Evolutionary conservation across 2,113 vertebrate species (phyloP).

Genomic region (Columba janthina): DNA sequence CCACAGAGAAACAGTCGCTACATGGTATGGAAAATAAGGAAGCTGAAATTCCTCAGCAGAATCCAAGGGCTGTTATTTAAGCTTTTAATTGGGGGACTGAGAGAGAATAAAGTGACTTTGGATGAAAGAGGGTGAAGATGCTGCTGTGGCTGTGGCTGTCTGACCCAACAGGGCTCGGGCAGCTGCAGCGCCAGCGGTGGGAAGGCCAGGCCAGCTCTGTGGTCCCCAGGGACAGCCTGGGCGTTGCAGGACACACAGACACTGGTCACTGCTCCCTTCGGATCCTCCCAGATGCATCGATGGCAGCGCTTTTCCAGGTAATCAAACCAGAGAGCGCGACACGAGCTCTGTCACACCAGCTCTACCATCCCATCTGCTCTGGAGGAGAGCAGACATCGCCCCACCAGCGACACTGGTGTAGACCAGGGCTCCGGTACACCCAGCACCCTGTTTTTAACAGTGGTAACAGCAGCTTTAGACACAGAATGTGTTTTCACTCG

Average conservation of each 20-base stretch:
- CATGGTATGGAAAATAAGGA: neutral
- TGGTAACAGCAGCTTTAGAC: neutral
- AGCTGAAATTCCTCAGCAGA: neutral
- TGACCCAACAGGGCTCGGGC: neutral
- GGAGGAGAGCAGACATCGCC: neutral
- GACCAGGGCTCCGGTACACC: neutral
- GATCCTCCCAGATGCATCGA: neutral
- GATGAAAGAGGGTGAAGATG: neutral
- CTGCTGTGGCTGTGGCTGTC: neutral
- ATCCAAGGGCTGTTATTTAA: neutral
- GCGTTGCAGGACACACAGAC: neutral
- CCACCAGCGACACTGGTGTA: neutral
- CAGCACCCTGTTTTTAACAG: neutral
- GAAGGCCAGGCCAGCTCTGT: neutral
- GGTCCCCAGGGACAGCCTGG: neutral
- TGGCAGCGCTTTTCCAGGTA: neutral
- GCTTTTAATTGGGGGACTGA: neutral
- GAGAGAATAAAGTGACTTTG: neutral
- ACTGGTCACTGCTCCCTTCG: neutral
- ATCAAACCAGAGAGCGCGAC: neutral
- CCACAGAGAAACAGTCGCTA: neutral
- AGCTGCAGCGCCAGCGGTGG: accelerated
- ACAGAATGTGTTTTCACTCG: neutral
- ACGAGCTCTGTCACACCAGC: accelerated
- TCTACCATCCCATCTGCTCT: neutral